Conservation (phyloP, 2,888 invertebrate species). For the Drosophila yooni region DNA sequence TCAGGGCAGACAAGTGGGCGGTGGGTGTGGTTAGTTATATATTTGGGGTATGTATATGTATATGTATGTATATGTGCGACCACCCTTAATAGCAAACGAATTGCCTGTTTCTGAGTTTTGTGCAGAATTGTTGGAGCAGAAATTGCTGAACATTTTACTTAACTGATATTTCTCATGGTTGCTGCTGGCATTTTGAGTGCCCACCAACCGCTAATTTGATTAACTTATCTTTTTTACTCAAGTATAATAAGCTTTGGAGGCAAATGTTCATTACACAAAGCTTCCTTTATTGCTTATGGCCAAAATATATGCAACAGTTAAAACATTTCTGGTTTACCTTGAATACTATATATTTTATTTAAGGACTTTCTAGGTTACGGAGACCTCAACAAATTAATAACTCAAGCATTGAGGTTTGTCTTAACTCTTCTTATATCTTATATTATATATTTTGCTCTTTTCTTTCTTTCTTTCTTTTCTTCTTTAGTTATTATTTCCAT, state of each 20-base stretch:
- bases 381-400: not conserved
- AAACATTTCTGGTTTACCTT: not conserved
- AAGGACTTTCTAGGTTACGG: not conserved
- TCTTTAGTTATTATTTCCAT: not conserved
- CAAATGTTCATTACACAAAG: slow-evolving; percentile 12
- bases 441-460: not conserved
- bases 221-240: slow-evolving; percentile 40
- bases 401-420: not conserved
- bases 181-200: slow-evolving; percentile 49
- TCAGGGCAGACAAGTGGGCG: slow-evolving; percentile 40
- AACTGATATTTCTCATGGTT: slow-evolving; percentile 29
- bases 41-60: not conserved
- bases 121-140: slow-evolving; percentile 18
- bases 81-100: slow-evolving; percentile 62
- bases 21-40: not conserved
- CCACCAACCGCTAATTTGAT: slow-evolving; percentile 60
- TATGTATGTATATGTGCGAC: slow-evolving; percentile 8
- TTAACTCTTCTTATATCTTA: not conserved
- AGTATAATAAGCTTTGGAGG: slow-evolving; percentile 27
- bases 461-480: not conserved
- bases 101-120: slow-evolving; percentile 40
- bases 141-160: slow-evolving; percentile 36
- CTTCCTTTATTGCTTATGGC: slow-evolving; percentile 8
- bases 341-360: not conserved
- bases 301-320: slow-evolving; percentile 34